Percentiles rank a stretch among this genome's conserved stretches.
Conservation (phyloP, 2,113 vertebrate species). For the Charadrius vociferus region DNA sequence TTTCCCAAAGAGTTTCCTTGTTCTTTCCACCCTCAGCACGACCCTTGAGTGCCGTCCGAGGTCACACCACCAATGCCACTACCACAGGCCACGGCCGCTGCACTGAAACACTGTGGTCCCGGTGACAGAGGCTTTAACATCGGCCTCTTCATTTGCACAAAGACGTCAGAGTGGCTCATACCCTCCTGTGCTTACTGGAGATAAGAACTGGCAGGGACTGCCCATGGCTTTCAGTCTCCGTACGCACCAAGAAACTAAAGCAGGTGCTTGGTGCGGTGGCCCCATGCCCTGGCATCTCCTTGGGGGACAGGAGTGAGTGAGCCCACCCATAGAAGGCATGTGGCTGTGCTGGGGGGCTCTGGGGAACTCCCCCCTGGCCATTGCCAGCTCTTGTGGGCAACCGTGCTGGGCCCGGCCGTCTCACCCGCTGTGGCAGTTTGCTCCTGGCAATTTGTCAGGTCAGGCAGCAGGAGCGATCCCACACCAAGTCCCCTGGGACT, state of each 20-base stretch:
- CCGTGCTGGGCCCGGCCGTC: accelerated
- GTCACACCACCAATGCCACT: background rate
- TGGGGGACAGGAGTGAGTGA: background rate
- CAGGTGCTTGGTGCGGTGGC: accelerated
- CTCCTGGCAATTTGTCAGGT: background rate
- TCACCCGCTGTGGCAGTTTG: background rate
- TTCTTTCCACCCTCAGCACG: background rate
- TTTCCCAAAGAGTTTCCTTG: background rate
- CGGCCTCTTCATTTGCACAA: accelerated
- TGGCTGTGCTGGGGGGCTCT: too few relatives aligned
- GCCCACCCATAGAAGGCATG: background rate
- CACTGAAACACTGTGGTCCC: accelerated
- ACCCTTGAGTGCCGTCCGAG: accelerated
- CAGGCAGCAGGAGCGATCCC: background rate
- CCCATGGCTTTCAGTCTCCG: accelerated
- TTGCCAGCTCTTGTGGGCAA: background rate
- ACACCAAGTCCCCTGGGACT: accelerated
- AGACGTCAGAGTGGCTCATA: background rate
- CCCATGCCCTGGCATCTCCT: background rate
- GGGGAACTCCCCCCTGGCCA: background rate
- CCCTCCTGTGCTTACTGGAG: background rate
- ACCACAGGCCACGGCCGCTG: accelerated
- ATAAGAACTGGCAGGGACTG: background rate
- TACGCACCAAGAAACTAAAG: background rate
- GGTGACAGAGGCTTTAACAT: background rate